Base-by-base conservation (phyloP, 2,888 invertebrate genomes). In the Syrphus vitripennis region DNA sequence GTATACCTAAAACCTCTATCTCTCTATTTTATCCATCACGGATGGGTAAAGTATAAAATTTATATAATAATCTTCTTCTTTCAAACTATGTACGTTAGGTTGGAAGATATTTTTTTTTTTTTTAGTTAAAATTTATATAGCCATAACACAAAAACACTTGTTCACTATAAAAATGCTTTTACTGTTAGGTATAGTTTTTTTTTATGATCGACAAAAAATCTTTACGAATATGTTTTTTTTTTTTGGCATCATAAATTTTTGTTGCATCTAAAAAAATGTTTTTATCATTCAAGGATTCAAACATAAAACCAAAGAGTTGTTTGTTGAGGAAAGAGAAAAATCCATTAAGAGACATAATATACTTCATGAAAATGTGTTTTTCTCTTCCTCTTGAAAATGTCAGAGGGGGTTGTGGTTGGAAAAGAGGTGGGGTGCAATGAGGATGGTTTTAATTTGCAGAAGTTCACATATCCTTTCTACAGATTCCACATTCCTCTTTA, bases 401-500 rank as follows among this genome's bases (percentile, higher is more conserved):
- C 6, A 31, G 31, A 7, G 31, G 3, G 31, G 24, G 48, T 10
- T 5, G 50, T 14, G 50, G 50, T 21, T 2, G 21, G 24, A 6
- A 6, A 14, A 0, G 10, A 3, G 2, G 12, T 10, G 4, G 3
- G 14, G n/a, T 10, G 1, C 34, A 6, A 34, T 9, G 2, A 26
- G 40, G 42, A 61, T n/a, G 12, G 21, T 19, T 57, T 12, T 37
- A 50, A 59, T 70, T 63, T 72, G 37, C 65, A 65, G 61, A 61
- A 61, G 2, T 53, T 26, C 26, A 12, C 31, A 63, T 16, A 21
- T 42, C 14, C 24, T 5, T 26, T 61, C 31, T 74, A 40, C 82
- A 83, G 82, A 77, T 77, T 83, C 82, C 82, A 83, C 77, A 78
- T 48, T 55, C 37, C 31, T 34, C 31, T 65, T n/a, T 48, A 21